phyloP scores from a whole-genome alignment of 1,140 invertebrate genomes.

The Acromyrmex heyeri region DNA sequence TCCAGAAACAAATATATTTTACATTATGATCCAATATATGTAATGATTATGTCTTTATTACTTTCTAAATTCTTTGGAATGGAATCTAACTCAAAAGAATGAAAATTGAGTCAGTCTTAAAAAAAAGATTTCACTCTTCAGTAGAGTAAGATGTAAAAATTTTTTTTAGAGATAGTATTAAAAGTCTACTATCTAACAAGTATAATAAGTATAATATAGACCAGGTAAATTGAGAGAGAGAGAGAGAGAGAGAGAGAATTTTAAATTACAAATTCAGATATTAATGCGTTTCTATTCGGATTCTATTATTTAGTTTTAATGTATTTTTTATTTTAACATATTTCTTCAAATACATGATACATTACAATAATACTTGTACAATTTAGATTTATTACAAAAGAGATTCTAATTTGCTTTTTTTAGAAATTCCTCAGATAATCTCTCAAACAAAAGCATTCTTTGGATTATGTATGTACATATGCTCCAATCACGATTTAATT shows the following conservation, averaged over 20 bases:
- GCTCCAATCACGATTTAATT: conserved; percentile 2
- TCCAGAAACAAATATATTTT: background rate
- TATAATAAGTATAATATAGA: background rate
- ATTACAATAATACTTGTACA: background rate
- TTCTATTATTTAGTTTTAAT: background rate
- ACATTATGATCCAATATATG: background rate
- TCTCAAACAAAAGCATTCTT: background rate
- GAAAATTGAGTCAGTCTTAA: too few relatives aligned
- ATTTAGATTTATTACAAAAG: conserved; percentile 1
- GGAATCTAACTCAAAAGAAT: too few relatives aligned
- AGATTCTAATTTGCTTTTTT: background rate
- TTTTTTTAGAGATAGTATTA: too few relatives aligned
- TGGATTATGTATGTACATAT: background rate
- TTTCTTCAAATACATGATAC: background rate
- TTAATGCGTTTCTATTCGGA: background rate
- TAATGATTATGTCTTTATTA: background rate
- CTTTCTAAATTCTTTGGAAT: background rate
- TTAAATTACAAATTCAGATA: background rate
- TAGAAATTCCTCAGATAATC: background rate
- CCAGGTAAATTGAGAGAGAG: too few relatives aligned
- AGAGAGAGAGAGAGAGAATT: too few relatives aligned
- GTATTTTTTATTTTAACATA: background rate
- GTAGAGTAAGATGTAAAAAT: too few relatives aligned
- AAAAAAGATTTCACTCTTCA: too few relatives aligned
- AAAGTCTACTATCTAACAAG: background rate